Evolutionary conservation across 2,888 invertebrate genomes (phyloP).

Genomic region (Euclidia mi): DNA sequence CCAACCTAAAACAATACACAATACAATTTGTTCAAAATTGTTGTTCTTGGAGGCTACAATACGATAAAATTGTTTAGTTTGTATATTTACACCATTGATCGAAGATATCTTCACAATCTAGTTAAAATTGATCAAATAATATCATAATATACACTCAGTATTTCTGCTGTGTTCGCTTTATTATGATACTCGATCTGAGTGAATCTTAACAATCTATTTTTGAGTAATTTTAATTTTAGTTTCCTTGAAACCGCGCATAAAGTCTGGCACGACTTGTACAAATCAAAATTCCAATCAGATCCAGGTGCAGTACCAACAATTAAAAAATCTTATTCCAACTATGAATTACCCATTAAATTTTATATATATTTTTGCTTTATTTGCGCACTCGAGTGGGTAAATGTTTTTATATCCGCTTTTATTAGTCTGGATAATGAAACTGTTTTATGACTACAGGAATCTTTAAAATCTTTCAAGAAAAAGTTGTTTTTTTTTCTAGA

Average conservation of each 20-base stretch:
- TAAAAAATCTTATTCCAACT: slow-evolving; percentile 11
- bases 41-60: not conserved
- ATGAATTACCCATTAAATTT: slow-evolving; percentile 44
- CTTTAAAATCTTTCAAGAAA: slow-evolving; percentile 41
- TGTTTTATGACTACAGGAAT: slow-evolving; percentile 41
- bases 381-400: slow-evolving; percentile 32
- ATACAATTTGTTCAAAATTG: slow-evolving; percentile 2
- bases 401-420: slow-evolving; percentile 44
- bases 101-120: too few relatives aligned
- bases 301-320: slow-evolving; percentile 4
- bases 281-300: not conserved
- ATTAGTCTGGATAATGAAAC: slow-evolving; percentile 42
- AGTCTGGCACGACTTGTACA: too few relatives aligned
- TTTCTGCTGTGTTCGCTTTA: too few relatives aligned
- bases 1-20: slow-evolving; percentile 1
- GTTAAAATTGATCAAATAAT: too few relatives aligned
- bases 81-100: too few relatives aligned
- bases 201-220: too few relatives aligned
- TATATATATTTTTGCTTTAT: slow-evolving; percentile 37
- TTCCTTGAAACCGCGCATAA: too few relatives aligned
- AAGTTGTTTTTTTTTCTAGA: slow-evolving; percentile 6
- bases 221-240: too few relatives aligned
- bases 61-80: not conserved
- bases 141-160: too few relatives aligned
- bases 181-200: too few relatives aligned